Evolutionary conservation across 2,797 vertebrate species (phyloP).

Genomic region (Macropus fuliginosus): DNA sequence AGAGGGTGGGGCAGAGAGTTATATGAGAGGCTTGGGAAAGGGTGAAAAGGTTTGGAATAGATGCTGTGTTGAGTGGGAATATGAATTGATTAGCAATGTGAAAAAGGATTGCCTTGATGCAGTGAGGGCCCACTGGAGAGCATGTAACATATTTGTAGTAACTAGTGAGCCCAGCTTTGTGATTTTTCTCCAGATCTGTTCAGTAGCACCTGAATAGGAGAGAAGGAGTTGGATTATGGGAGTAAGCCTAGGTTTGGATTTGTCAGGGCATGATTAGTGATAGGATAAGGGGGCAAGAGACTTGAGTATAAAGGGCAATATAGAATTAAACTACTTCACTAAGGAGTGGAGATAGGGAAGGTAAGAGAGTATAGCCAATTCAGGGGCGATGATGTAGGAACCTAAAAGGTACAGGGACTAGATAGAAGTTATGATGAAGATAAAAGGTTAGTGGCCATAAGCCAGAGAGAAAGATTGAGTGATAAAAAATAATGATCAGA

Average conservation of each 20-base stretch:
- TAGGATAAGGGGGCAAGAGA: background rate
- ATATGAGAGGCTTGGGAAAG: background rate
- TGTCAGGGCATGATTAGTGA: background rate
- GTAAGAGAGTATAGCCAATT: background rate
- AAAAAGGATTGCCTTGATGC: background rate
- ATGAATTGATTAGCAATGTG: background rate
- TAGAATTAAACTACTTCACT: background rate
- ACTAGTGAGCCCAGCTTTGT: background rate
- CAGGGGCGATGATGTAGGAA: background rate
- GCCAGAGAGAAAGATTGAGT: background rate
- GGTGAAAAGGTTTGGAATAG: background rate
- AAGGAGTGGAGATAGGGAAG: background rate
- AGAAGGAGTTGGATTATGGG: background rate
- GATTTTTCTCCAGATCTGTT: background rate
- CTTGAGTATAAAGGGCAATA: background rate
- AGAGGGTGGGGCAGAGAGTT: background rate
- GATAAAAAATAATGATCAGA: background rate
- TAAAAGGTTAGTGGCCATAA: background rate
- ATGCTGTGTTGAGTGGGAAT: background rate
- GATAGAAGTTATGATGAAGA: background rate
- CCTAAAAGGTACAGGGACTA: background rate
- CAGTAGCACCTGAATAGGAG: background rate
- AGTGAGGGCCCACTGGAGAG: background rate
- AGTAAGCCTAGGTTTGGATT: background rate
- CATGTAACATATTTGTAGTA: background rate